Percentiles rank a stretch among this genome's conserved stretches.
Conservation (phyloP, 2,113 vertebrate genomes). For the Triplophysa siluroides region DNA sequence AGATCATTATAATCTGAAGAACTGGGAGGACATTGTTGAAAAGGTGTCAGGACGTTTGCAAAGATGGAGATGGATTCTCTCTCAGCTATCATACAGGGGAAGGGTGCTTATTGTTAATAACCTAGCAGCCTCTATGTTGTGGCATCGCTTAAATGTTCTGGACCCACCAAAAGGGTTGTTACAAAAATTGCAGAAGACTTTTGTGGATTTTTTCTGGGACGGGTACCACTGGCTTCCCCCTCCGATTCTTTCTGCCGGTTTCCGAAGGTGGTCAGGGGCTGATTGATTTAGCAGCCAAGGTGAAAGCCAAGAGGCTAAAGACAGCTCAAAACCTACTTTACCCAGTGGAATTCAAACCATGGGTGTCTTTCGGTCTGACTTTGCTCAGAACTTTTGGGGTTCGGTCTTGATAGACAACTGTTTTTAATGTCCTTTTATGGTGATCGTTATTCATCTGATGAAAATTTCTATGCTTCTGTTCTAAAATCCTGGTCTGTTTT, state of each 20-base stretch:
- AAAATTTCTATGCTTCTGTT: not conserved
- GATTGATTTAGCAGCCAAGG: not conserved
- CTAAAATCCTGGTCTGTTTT: not conserved
- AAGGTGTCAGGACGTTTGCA: too few species aligned
- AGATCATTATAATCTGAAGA: too few species aligned
- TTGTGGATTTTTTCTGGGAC: not conserved
- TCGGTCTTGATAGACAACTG: not conserved
- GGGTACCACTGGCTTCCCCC: not conserved
- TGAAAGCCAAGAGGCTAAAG: not conserved
- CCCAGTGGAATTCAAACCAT: not conserved
- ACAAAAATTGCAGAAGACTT: not conserved
- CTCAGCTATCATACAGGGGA: too few species aligned
- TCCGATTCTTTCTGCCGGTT: not conserved
- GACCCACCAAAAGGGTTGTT: too few species aligned
- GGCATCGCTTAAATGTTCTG: too few species aligned
- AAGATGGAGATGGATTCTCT: too few species aligned
- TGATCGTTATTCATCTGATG: not conserved
- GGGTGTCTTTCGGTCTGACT: not conserved
- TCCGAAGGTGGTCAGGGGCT: not conserved
- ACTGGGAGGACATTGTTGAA: too few species aligned
- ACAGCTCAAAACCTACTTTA: not conserved
- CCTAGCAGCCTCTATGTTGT: too few species aligned
- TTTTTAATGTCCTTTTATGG: not conserved
- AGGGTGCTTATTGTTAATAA: too few species aligned
- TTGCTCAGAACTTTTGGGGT: constrained; percentile 3